Evolutionary conservation across 2,888 invertebrate genomes (phyloP), one percentile per base, ranked within the genome.

Genomic region (Daptonema setosum): DNA sequence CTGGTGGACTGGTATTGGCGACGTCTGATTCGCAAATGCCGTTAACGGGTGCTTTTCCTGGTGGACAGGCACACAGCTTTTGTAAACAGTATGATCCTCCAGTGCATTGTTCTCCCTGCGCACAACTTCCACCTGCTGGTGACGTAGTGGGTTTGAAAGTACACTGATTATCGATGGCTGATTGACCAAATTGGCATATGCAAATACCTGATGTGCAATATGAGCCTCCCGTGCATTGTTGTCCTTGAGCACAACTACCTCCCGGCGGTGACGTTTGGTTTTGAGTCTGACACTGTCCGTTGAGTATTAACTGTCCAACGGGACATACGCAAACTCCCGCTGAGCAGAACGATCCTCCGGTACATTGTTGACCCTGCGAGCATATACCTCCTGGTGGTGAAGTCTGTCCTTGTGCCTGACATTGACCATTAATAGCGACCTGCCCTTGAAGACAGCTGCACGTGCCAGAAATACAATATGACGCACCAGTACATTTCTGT

Each of bases 301-400:
- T 14, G 2, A 29, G 2, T 25, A 14, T 8, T 17, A 24, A 2
- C 14, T 41, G 41, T 11, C 47, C 54, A 11, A 24, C 11, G n/a
- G 68, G 68, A 57, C 68, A 68, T 52, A 67, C 63, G 54, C 68
- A 68, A 64, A 66, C 67, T 52, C 67, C 66, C 8, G 57, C 55
- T n/a, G 63, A 60, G 54, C 63, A 63, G 52, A 64, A 60, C 14
- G 64, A 62, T 25, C 65, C 65, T 52, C 67, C 67, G 8, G 63
- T n/a, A 25, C 54, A 35, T 20, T 54, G 45, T 22, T 45, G 45
- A 5, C n/a, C 5, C 3, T 17, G 45, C 3, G 45, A 17, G 45
- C 45, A 45, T 3, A 45, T 3, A n/a, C 22, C 45, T 3, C 54
- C 54, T 3, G 54, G 53, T 8, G 20, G 8, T 2, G 53, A 22